These are phyloP conservation scores for Meandrina meandrites DNA, from an alignment of 92 coral and sea anemone species.

Conservation along the genomic window DNA sequence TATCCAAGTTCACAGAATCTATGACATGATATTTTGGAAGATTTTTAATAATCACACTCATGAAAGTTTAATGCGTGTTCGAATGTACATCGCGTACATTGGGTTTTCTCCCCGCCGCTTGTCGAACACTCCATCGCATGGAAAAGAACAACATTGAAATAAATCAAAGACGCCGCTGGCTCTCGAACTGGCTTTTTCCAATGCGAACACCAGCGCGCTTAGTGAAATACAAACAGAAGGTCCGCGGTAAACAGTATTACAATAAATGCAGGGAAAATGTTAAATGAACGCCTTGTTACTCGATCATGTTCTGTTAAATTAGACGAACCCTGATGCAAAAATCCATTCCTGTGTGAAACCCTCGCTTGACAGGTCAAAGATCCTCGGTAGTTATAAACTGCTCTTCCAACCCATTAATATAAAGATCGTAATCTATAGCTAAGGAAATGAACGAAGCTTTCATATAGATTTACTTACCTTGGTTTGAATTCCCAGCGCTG, in stretches of 20 bases:
- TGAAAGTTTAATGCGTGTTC: slow-evolving; percentile 79
- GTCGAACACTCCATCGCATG: slow-evolving; percentile 49
- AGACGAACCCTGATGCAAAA: slow-evolving; percentile 41
- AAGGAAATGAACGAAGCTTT: slow-evolving; percentile 49
- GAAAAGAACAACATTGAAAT: slow-evolving; percentile 52
- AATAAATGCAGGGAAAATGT: slow-evolving; percentile 64
- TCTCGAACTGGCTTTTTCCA: slow-evolving; percentile 13
- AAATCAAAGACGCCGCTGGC: slow-evolving; percentile 42
- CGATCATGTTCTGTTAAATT: slow-evolving; percentile 52
- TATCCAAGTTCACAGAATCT: slow-evolving; percentile 57
- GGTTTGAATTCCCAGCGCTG: slow-evolving; percentile 94
- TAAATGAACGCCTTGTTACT: slow-evolving; percentile 46
- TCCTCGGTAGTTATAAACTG: slow-evolving; percentile 45
- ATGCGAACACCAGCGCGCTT: slow-evolving; percentile 31
- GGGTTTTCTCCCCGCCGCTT: slow-evolving; percentile 47
- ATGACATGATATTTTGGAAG: slow-evolving; percentile 80
- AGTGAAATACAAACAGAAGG: slow-evolving; percentile 53
- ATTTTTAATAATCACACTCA: slow-evolving; percentile 84
- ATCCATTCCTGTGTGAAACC: slow-evolving; percentile 24
- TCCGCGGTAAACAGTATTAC: slow-evolving; percentile 62
- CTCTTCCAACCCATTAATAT: slow-evolving; percentile 56
- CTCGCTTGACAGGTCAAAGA: slow-evolving; percentile 49
- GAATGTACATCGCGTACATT: slow-evolving; percentile 56
- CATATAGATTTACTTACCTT: slow-evolving; percentile 69
- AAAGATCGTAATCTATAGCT: slow-evolving; percentile 57